phyloP scores from a whole-genome alignment of 2,888 invertebrate genomes.

The Drosophila melanosoma region DNA sequence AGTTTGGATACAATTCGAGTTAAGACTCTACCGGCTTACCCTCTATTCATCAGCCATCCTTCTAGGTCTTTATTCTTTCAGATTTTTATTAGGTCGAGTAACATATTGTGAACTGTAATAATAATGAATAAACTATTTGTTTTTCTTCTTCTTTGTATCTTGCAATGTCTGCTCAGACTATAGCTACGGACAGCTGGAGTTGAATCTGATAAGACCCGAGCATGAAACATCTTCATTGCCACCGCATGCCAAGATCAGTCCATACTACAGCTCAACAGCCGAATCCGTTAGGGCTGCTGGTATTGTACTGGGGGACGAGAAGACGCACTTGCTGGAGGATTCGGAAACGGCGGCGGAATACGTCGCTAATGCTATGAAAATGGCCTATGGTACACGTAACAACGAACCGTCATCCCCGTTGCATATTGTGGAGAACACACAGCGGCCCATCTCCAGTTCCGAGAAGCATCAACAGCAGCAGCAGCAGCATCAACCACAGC shows the following conservation, averaged over 20 bases:
- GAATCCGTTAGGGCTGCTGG: slow-evolving; percentile 31
- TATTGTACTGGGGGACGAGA: slow-evolving; percentile 32
- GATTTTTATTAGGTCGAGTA: not conserved
- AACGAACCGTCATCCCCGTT: slow-evolving; percentile 57
- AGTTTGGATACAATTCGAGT: not conserved
- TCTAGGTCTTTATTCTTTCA: not conserved
- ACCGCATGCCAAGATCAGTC: slow-evolving; percentile 50
- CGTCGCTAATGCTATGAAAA: slow-evolving; percentile 83
- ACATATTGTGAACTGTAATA: not conserved
- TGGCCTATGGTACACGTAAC: slow-evolving; percentile 78
- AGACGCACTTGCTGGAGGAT: slow-evolving; percentile 70
- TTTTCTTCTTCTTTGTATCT: not conserved
- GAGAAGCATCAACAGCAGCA: slow-evolving; percentile 17
- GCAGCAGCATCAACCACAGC: slow-evolving; percentile 33
- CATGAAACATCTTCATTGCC: slow-evolving; percentile 56
- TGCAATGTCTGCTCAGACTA: slow-evolving; percentile 58
- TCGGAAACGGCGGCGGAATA: slow-evolving; percentile 84
- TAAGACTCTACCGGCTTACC: too few relatives aligned
- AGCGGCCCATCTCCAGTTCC: slow-evolving; percentile 31
- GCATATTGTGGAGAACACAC: slow-evolving; percentile 32
- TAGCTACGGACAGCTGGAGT: slow-evolving; percentile 76
- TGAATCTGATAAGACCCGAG: slow-evolving; percentile 82
- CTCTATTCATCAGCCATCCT: not conserved
- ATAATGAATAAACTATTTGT: not conserved
- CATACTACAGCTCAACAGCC: slow-evolving; percentile 53